Evolutionary conservation across 2,888 invertebrate species (phyloP).

Genomic region (Tenthredo notha): DNA sequence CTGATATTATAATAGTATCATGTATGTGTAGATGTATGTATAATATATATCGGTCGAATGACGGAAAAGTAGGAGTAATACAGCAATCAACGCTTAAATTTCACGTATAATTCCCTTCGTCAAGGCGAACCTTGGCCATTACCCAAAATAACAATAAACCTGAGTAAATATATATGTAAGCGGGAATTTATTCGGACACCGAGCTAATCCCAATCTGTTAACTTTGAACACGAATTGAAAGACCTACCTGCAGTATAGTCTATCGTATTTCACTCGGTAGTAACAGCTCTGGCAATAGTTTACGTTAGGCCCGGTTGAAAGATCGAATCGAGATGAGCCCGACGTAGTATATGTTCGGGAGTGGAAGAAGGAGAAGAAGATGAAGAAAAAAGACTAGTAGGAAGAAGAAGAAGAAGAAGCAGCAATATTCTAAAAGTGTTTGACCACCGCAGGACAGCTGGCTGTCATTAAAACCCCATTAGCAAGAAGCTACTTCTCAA

Average conservation of each 20-base stretch:
- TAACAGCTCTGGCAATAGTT: background rate
- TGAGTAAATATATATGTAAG: background rate
- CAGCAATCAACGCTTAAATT: constrained; percentile 6
- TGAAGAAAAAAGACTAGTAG: background rate
- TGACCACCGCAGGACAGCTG: constrained; percentile 75
- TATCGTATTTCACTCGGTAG: constrained; percentile 7
- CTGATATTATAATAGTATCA: background rate
- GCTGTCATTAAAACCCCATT: constrained; percentile 78
- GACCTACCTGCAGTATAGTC: background rate
- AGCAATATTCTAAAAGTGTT: constrained; percentile 72
- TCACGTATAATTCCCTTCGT: background rate
- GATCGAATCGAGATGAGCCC: constrained; percentile 64
- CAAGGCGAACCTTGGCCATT: background rate
- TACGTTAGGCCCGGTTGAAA: constrained; percentile 56
- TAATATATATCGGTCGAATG: too few relatives aligned
- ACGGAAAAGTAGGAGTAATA: too few relatives aligned
- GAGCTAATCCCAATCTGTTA: background rate
- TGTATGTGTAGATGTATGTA: too few relatives aligned
- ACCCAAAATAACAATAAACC: background rate
- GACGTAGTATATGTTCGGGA: background rate
- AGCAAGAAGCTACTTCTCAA: constrained; percentile 62
- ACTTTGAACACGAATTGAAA: background rate
- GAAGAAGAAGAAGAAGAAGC: background rate
- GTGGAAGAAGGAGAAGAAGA: background rate
- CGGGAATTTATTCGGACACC: background rate